A percentile compares a stretch with the other conserved stretches of the same genome.
These are phyloP conservation scores for Bothrops jararaca DNA, from an alignment of 2,113 vertebrate species.

Conservation along the genomic window DNA sequence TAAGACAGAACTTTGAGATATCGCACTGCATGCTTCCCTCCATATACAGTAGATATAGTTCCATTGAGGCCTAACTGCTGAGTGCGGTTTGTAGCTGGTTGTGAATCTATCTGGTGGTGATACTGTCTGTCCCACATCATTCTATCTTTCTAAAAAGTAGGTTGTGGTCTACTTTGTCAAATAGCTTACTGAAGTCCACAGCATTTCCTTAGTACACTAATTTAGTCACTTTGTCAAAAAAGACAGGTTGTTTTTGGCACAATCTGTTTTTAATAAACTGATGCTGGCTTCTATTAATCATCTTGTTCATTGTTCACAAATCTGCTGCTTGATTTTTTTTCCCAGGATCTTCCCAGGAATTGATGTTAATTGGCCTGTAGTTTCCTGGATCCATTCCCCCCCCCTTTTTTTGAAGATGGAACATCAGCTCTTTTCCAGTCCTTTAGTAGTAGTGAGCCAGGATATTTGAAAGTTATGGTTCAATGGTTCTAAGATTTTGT, in stretches of 20 bases:
- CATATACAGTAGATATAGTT: neutral
- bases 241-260: neutral
- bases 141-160: neutral
- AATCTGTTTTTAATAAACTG: neutral
- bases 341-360: neutral
- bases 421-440: neutral
- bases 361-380: neutral
- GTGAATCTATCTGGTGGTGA: neutral
- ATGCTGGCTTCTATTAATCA: neutral
- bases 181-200: neutral
- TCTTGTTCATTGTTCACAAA: neutral
- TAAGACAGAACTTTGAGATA: neutral
- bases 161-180: neutral
- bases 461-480: neutral
- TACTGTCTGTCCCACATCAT: neutral
- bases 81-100: neutral
- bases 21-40: neutral
- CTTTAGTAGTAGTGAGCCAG: neutral
- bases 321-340: neutral
- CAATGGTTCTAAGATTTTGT: neutral
- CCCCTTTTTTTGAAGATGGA: neutral
- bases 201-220: neutral
- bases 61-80: neutral
- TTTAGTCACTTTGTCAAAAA: neutral
- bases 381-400: neutral